Conservation (phyloP, 2,888 invertebrate species). For the Cataglyphis rosenhaueri region DNA sequence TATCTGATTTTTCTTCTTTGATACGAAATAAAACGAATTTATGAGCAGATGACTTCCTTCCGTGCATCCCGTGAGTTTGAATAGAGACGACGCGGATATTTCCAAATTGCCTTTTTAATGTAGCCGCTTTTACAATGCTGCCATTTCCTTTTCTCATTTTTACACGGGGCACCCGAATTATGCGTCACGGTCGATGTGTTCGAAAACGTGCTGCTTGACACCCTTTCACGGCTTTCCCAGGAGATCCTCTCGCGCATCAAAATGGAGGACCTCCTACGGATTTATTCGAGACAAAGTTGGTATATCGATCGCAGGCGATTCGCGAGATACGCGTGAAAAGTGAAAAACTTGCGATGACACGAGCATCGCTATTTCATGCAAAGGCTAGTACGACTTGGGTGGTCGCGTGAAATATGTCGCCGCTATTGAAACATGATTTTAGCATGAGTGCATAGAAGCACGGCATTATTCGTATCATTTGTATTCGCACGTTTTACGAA, state of each 20-base stretch:
- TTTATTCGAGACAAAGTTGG: slow-evolving; percentile 55
- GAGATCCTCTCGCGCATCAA: slow-evolving; percentile 70
- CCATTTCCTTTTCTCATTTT: slow-evolving; percentile 53
- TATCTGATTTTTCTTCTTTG: neutral
- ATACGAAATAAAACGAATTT: neutral
- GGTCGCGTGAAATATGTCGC: slow-evolving; percentile 53
- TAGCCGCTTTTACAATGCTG: slow-evolving; percentile 21
- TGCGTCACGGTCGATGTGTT: slow-evolving; percentile 58
- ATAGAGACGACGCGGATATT: neutral
- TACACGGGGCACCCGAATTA: slow-evolving; percentile 55
- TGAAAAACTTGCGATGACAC: slow-evolving; percentile 31
- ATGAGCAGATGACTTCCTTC: neutral
- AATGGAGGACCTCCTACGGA: slow-evolving; percentile 74
- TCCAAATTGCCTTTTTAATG: neutral
- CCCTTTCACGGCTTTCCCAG: slow-evolving; percentile 73
- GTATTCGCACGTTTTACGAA: neutral
- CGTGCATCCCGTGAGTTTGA: neutral
- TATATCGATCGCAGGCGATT: slow-evolving; percentile 65
- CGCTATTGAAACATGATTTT: slow-evolving; percentile 15
- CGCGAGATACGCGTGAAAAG: slow-evolving; percentile 63
- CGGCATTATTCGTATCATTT: neutral
- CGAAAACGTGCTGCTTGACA: slow-evolving; percentile 66
- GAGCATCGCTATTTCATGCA: slow-evolving; percentile 8
- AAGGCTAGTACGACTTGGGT: slow-evolving; percentile 59
- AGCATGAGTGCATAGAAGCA: slow-evolving; percentile 53